Evolutionary conservation across 2,797 vertebrate species (phyloP), one percentile per base, ranked within the genome.

Genomic region (Neomorphus geoffroyi): DNA sequence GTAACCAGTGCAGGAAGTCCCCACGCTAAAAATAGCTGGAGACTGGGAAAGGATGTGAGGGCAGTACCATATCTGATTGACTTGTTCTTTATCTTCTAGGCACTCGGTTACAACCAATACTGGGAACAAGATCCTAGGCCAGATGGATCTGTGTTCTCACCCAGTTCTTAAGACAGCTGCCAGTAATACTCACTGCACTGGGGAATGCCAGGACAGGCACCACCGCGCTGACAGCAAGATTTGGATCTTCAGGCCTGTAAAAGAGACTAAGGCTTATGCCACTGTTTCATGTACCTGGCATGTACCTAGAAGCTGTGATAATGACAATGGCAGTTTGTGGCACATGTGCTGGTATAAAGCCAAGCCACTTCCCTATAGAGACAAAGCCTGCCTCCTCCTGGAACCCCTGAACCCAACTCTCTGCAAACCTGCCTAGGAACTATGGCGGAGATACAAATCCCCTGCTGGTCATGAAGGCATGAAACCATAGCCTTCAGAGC

Each of bases 141-240:
- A 91, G 58, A 60, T 21, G 54, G 66, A 50, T 46, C 7, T 7
- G n/a, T 62, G 41, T 10, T 73, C 74, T 72, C 46, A 77, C 5
- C 6, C 43, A 46, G 39, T 3, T 83, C 30, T 46, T 39, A 33
- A 37, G 57, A 30, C 48, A 26, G 18, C 21, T 53, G 35, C 12
- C 54, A 75, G 26, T 32, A 69, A 93, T 87, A 97, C 98, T 96
- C 92, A 98, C 98, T 69, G 90, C 91, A 92, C 97, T 96, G 28
- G 98, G 96, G 61, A 98, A 93, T 28, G 95, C 75, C 66, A 93
- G 93, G 78, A 98, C 64, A 4, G 97, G 96, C 41, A 94, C 92
- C 88, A 97, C 96, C 0, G 93, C 53, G 9, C 96, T 98, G 95
- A 98, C 78, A 28, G 86, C 88, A 77, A 97, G 94, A 45, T 97